Base-by-base conservation (phyloP, 2,113 vertebrate species). In the Rhipidura dahli region DNA sequence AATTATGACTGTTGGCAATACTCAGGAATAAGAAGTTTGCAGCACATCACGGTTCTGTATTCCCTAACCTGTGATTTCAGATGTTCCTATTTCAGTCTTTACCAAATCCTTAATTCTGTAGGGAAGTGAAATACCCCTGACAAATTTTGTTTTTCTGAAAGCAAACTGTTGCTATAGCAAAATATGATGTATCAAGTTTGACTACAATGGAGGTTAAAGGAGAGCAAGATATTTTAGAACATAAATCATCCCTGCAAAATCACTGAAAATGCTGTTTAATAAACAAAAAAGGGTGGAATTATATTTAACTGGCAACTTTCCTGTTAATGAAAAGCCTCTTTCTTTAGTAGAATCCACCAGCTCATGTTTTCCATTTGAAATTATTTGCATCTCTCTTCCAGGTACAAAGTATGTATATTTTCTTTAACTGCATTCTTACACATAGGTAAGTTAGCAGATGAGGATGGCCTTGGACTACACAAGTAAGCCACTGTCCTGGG, bases 101-200 rank as follows among this genome's bases (percentile, higher is more conserved):
- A 93, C 64, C 27, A 87, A 5, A 16, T 73, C n/a, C 33, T 78
- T 81, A 86, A 92, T 90, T 94, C 93, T 96, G 51, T 51, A 89
- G 79, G 94, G 85, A 97, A 92, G 93, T 77, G 59, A 94, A 94
- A 91, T 40, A 73, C 84, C 51, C 20, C 47, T 77, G 51, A 81
- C 71, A 94, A 47, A 30, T 82, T 71, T 63, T 94, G 89, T 97
- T 96, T 95, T 90, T 83, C 71, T 86, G 64, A 94, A 94, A 95
- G 90, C 90, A 92, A 61, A 53, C 76, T 93, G 90, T 95, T 95
- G 54, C 93, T 95, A 94, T 90, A 88, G 75, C 42, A 92, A 94
- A 83, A 83, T 64, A 53, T 45, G 69, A 70, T 91, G 75, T 88
- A 28, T 85, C 64, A 83, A 30, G 73, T 92, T 83, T 63, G 86